These are phyloP conservation scores for Barnardius zonarius DNA, from an alignment of 2,113 vertebrate species.

Conservation along the genomic window DNA sequence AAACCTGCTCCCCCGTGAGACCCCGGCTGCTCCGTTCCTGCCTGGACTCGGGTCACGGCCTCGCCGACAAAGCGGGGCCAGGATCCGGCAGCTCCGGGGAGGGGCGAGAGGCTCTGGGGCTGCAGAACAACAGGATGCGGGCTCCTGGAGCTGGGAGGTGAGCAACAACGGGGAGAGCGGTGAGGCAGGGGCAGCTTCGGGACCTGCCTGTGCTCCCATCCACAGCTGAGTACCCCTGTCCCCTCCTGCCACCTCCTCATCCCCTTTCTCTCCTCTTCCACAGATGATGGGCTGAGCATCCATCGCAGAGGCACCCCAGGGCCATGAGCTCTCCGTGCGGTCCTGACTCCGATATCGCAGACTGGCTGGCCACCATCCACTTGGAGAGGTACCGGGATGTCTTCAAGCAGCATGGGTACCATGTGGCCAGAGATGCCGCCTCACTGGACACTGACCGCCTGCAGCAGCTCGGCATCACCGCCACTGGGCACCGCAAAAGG, in stretches of 20 bases:
- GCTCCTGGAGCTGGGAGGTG: neutral
- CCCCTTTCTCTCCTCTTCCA: neutral
- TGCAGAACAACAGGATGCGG: neutral
- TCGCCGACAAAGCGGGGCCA: neutral
- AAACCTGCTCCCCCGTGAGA: neutral
- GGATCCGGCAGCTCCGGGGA: neutral
- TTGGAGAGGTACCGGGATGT: conserved; percentile 86
- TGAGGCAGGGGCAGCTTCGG: fast-evolving
- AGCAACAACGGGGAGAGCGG: neutral
- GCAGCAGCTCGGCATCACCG: conserved; percentile 84
- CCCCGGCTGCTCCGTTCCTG: fast-evolving
- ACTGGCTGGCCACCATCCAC: conserved; percentile 85
- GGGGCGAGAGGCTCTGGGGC: neutral
- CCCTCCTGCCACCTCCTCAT: neutral
- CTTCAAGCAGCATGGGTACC: conserved; percentile 83
- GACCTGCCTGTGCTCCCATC: neutral
- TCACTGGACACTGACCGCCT: conserved; percentile 80
- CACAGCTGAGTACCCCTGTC: neutral
- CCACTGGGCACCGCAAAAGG: conserved; percentile 94
- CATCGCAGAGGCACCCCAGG: neutral
- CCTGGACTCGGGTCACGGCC: neutral
- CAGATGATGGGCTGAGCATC: conserved; percentile 59
- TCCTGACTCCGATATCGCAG: conserved; percentile 78
- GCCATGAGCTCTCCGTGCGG: conserved; percentile 46
- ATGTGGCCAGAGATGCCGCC: conserved; percentile 75